phyloP scores from a whole-genome alignment of 2,888 invertebrate genomes.

The Hanleya hanleyi region DNA sequence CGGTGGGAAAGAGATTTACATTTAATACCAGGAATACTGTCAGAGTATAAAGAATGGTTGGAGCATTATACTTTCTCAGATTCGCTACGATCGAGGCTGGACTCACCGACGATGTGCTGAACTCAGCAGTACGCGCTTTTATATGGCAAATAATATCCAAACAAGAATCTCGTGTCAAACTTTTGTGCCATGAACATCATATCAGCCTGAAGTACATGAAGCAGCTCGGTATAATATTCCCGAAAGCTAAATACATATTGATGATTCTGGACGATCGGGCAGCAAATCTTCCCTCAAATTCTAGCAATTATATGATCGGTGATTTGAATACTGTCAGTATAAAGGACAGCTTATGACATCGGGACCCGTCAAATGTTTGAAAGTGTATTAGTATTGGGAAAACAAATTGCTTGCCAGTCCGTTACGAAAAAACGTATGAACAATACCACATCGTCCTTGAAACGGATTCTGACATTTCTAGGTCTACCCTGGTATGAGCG shows the following conservation, averaged over 20 bases:
- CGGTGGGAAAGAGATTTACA: too few species aligned
- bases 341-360: slow-evolving; percentile 93
- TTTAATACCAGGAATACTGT: too few species aligned
- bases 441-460: slow-evolving; percentile 92
- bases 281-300: slow-evolving; percentile 98
- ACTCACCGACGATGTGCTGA: slow-evolving; percentile 91
- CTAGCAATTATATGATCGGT: slow-evolving; percentile 90
- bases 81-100: too few species aligned
- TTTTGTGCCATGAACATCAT: slow-evolving; percentile 99
- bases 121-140: slow-evolving; percentile 97
- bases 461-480: slow-evolving; percentile 89
- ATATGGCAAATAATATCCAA: slow-evolving; percentile 85
- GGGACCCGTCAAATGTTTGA: slow-evolving; percentile 94
- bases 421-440: slow-evolving; percentile 98
- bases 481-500: slow-evolving; percentile 95
- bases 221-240: slow-evolving; percentile 95
- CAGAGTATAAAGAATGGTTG: too few species aligned
- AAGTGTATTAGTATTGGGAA: slow-evolving; percentile 67
- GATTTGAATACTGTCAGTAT: slow-evolving; percentile 96
- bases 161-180: slow-evolving; percentile 92
- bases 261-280: slow-evolving; percentile 99
- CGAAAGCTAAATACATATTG: slow-evolving; percentile 97
- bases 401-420: slow-evolving; percentile 87
- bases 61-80: too few species aligned
- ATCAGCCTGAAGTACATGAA: slow-evolving; percentile 97